Evolutionary conservation across 2,797 vertebrate genomes (phyloP), one percentile per base, ranked within the genome.

Genomic region (Discoglossus pictus): DNA sequence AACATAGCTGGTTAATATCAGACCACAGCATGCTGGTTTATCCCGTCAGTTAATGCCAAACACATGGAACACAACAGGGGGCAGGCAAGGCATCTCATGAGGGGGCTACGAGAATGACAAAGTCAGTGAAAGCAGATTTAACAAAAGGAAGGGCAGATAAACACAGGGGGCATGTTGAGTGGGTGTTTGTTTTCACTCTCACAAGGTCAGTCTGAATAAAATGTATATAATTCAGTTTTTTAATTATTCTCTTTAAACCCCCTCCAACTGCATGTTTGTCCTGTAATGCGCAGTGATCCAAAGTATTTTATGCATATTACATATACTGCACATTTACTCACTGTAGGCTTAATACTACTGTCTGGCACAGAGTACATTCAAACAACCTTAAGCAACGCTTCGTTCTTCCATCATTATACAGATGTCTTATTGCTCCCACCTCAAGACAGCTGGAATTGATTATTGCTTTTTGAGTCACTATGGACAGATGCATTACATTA

Each of bases 31-130:
- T 62, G 58, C 63, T 67, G 70, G 38, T 16, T 60, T 61, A 36
- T 54, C 42, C 44, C 44, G 70, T 61, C 12, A 61, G 58, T 73
- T 73, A 67, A 73, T 62, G 54, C 58, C 70, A 61, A 67, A 73
- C 25, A 53, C 38, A 55, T 12, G 35, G 56, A 35, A 53, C 51
- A 47, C 56, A 38, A 59, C 56, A 56, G 58, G 51, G 34, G 59
- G 24, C 18, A 23, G 44, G 15, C 58, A 53, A 38, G 38, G 38
- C 55, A 66, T 67, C 58, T 62, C n/a, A 47, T 18, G 43, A 62
- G 67, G 23, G 34, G 50, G 43, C 51, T 31, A 31, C 18, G 52
- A 55, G 18, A 61, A 62, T 18, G 20, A 68, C 23, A 61, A 48
- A 23, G 23, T 38, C 36, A 69, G 67, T 40, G 59, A 69, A 62